Base-by-base conservation (phyloP, 2,888 invertebrate genomes). In the Nemapogon koenigi region DNA sequence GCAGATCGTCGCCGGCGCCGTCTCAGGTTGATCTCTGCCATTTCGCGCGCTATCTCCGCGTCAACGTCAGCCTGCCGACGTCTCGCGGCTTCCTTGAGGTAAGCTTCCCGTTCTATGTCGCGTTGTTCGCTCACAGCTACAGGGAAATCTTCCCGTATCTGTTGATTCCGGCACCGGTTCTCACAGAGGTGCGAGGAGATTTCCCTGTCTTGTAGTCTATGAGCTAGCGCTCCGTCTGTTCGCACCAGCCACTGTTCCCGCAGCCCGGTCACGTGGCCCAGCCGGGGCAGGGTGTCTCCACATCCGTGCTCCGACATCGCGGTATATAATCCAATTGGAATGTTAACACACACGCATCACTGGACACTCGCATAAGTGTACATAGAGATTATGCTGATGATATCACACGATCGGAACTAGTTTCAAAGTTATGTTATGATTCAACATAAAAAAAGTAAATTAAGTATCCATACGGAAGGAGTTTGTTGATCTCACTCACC, bases 221-320 rank as follows among this genome's bases (percentile, higher is more conserved):
- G 72, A 4, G 79, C 79, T 29, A 79, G 59, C 17, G 76, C 78
- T 0, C 76, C 78, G 46, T 79, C 79, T 2, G 78, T 49, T 1
- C 76, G 63, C 47, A 79, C 76, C 40, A 79, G 51, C 79, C 79
- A 79, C 54, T 78, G 76, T 52, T 78, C 73, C 19, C 76, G 63
- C 29, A 78, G 52, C 41, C 75, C 78, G 14, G 72, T 76, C 46
- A 78, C 78, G 43, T 67, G 78, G 42, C 78, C 78, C 37, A 72
- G 57, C 53, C 78, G 78, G 4, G 78, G 78, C 76, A 78, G 69
- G 22, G 78, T 76, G 43, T 73, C 76, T 42, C 62, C 68, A 33
- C 71, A 52, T 50, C 71, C 64, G 44, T 66, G 67, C 36, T 68
- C 61, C 39, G 78, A 60, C 78, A 78, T 78, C 50, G 31, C 31